Evolutionary conservation across 1,140 invertebrate species (phyloP).

Genomic region (Zaprionus taronus): DNA sequence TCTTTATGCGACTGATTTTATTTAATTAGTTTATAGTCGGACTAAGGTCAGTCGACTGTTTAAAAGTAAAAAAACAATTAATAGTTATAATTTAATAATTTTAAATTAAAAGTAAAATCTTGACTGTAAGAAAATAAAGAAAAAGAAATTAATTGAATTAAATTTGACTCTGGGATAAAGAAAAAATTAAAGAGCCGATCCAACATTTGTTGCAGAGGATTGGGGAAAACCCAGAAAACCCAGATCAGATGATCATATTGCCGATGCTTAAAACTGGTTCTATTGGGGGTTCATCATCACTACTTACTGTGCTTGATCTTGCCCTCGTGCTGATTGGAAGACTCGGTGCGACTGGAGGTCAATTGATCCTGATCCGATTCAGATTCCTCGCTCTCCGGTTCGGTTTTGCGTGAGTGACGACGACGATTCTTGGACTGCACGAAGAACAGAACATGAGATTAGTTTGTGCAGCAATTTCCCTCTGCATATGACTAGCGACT

Average conservation of each 20-base stretch:
- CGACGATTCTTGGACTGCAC: constrained; percentile 85
- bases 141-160: too few relatives aligned
- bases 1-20: neutral
- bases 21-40: too few relatives aligned
- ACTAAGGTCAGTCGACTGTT: too few relatives aligned
- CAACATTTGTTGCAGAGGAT: too few relatives aligned
- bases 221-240: too few relatives aligned
- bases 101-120: too few relatives aligned
- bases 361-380: constrained; percentile 91
- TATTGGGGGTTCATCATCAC: neutral
- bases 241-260: too few relatives aligned
- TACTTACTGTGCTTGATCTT: constrained; percentile 89
- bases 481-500: constrained; percentile 59
- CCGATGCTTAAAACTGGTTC: neutral
- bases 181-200: too few relatives aligned
- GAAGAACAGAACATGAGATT: constrained; percentile 74
- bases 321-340: constrained; percentile 90
- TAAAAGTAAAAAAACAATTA: too few relatives aligned
- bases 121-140: too few relatives aligned
- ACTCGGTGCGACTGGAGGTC: constrained; percentile 90
- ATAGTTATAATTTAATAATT: too few relatives aligned
- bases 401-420: constrained; percentile 87
- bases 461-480: constrained; percentile 19
- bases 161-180: too few relatives aligned
- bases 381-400: constrained; percentile 90